Base-by-base conservation (phyloP, 2,888 invertebrate species). In the Branchellion lobata region DNA sequence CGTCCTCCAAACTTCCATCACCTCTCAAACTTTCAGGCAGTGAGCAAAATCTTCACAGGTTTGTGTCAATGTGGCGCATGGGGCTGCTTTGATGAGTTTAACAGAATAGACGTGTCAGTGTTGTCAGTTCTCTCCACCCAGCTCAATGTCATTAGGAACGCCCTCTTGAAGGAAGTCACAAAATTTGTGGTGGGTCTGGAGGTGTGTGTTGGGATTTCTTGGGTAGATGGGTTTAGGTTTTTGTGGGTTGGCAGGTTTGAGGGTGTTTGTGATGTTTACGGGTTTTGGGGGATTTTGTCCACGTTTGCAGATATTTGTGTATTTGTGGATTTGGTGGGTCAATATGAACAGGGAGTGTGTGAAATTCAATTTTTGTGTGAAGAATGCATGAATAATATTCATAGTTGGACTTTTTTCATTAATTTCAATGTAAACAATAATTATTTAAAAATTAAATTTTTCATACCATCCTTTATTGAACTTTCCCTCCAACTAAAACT, bases 71-170 rank as follows among this genome's bases (percentile, higher is more conserved):
- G 93, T 86, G 96, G 96, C 0, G 94, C 95, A 1, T 96, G 96
- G 96, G 96, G 95, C 0, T 96, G 95, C 86, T 96, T 96, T 86
- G 95, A 96, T 84, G 95, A 95, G 88, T 96, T 96, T 88, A 95
- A 96, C 88, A 90, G 95, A 51, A 95, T 96, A 83, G 94, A 95
- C 82, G 92, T 94, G 2, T 95, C 95, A 0, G 95, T 95, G 72
- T 89, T 96, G 29, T 95, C 95, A 24, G 95, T 96, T 1, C 95
- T 96, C 85, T 95, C 95, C 0, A 93, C 94, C 0, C 95, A 95
- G 86, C 88, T 96, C 82, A 95, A 94, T 87, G 94, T 94, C 21
- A 95, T 96, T 81, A 90, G 94, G 79, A 93, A 92, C 84, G 95
- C 93, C 0, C 87, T 96, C 74, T 90, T 94, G 76, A 91, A 92